These are phyloP conservation scores for Protonibea diacanthus DNA, from an alignment of 2,797 vertebrate genomes.

Conservation along the genomic window DNA sequence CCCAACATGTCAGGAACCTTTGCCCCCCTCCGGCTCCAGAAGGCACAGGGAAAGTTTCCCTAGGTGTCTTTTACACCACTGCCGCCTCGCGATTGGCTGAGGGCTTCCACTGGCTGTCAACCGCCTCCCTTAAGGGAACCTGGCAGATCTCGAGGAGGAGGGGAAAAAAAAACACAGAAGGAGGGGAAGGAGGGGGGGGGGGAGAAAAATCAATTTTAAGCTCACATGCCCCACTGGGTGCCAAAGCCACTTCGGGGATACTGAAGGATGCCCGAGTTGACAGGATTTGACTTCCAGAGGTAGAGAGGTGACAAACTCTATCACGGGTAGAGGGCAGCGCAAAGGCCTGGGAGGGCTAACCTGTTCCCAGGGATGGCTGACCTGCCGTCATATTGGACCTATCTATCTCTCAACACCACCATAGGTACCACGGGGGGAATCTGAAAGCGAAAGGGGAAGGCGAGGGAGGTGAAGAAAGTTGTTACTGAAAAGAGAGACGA, in stretches of 20 bases:
- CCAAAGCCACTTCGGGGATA: constrained; percentile 94
- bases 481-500: constrained; percentile 61
- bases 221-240: constrained; percentile 96
- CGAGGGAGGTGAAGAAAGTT: constrained; percentile 82
- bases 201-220: constrained; percentile 94
- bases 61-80: constrained; percentile 89
- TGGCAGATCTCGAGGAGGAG: constrained; percentile 90
- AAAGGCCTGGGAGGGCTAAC: constrained; percentile 89
- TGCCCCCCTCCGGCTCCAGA: constrained; percentile 81
- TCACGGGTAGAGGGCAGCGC: constrained; percentile 84
- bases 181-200: neutral
- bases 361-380: constrained; percentile 90
- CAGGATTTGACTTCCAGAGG: constrained; percentile 97
- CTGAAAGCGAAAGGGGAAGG: constrained; percentile 79
- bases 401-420: constrained; percentile 94
- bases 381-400: constrained; percentile 91
- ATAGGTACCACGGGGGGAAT: constrained; percentile 84
- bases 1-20: constrained; percentile 83
- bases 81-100: constrained; percentile 88
- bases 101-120: constrained; percentile 89
- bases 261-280: constrained; percentile 95
- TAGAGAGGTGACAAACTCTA: constrained; percentile 99
- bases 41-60: constrained; percentile 85
- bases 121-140: constrained; percentile 93
- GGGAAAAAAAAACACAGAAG: constrained; percentile 48